Evolutionary conservation across 2,113 vertebrate species (phyloP).

Genomic region (Cariama cristata): DNA sequence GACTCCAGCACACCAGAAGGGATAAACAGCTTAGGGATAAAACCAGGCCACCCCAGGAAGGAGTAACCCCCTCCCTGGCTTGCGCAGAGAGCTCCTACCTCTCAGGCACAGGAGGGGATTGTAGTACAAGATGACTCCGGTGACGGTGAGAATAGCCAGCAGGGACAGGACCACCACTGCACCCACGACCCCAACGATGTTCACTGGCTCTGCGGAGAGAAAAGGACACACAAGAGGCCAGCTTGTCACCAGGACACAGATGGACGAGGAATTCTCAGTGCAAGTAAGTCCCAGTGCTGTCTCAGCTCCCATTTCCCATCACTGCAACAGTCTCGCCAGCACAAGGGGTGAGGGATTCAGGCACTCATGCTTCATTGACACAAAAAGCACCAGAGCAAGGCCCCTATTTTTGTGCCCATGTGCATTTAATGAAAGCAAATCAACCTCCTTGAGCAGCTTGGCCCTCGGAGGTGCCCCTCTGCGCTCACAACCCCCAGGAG

Average conservation of each 20-base stretch:
- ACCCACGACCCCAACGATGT: conserved; percentile 67
- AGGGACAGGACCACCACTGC: conserved; percentile 71
- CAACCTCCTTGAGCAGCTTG: neutral
- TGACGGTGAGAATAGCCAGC: conserved; percentile 61
- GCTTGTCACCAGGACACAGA: accelerated
- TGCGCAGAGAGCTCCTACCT: conserved; percentile 59
- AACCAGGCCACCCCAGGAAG: neutral
- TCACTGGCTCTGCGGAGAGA: conserved; percentile 68
- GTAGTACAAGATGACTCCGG: conserved; percentile 66
- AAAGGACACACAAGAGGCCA: neutral
- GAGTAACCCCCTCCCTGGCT: neutral
- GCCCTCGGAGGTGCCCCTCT: neutral
- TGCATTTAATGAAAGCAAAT: neutral
- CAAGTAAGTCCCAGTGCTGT: neutral
- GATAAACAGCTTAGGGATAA: neutral
- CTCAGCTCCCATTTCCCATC: neutral
- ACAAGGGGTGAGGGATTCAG: neutral
- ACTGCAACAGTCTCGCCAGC: neutral
- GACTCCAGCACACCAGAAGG: neutral
- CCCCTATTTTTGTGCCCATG: neutral
- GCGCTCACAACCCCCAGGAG: neutral
- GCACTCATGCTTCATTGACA: accelerated
- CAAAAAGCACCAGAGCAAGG: neutral
- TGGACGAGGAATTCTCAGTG: neutral
- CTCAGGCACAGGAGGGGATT: conserved; percentile 73